A percentile compares a stretch with the other conserved stretches of the same genome.
These are phyloP conservation scores for Platalea minor DNA, from an alignment of 2,797 vertebrate genomes.

Conservation along the genomic window DNA sequence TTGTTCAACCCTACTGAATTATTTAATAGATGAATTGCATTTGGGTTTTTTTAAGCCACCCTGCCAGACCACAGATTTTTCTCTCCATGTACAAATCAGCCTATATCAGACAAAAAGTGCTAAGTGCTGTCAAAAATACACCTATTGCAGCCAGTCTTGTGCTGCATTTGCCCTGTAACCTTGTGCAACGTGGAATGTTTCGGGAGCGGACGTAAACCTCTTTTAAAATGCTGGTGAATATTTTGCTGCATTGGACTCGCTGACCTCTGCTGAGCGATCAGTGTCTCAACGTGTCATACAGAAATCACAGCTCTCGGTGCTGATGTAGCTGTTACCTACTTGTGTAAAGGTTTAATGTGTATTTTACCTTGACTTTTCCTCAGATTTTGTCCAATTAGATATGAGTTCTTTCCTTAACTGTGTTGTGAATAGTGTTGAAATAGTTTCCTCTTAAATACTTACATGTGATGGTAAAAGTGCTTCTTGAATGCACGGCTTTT, in stretches of 20 bases:
- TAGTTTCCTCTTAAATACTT: neutral
- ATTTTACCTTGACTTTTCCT: neutral
- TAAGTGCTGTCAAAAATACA: neutral
- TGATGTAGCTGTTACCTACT: neutral
- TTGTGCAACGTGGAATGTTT: neutral
- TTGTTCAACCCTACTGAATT: neutral
- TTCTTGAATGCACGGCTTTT: neutral
- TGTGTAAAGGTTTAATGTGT: neutral
- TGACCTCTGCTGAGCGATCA: neutral
- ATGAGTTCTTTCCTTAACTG: neutral
- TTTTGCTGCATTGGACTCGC: neutral
- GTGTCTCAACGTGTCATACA: fast-evolving
- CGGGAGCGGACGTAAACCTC: neutral
- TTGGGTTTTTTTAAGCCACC: neutral
- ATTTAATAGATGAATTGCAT: fast-evolving
- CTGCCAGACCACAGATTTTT: neutral
- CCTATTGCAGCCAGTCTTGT: too few relatives aligned
- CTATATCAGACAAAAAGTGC: neutral
- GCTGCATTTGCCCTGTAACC: neutral
- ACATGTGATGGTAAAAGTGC: too few relatives aligned
- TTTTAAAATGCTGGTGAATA: neutral
- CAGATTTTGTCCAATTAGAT: neutral
- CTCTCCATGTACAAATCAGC: neutral
- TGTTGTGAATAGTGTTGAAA: neutral
- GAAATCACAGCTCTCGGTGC: neutral